These are phyloP conservation scores for Mythimna vitellina DNA, from an alignment of 2,888 invertebrate species.

Conservation along the genomic window DNA sequence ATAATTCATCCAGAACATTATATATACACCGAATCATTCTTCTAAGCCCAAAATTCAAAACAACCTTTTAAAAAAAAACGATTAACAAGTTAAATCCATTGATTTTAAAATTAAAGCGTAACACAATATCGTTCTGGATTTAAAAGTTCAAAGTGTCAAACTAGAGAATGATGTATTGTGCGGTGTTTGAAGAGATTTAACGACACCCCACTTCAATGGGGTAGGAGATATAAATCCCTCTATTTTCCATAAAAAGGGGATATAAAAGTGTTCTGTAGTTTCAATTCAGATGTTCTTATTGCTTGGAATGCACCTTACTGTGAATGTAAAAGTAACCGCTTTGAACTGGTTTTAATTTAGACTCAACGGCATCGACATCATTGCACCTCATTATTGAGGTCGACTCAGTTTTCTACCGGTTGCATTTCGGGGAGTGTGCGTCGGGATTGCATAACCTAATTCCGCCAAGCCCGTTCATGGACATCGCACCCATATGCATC, in stretches of 20 bases:
- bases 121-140: constrained; percentile 1
- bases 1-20: not conserved
- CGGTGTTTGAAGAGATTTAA: constrained; percentile 28
- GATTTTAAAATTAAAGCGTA: constrained; percentile 15
- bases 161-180: constrained; percentile 18
- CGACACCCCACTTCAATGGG: constrained; percentile 1
- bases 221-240: constrained; percentile 15
- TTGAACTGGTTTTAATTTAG: not conserved
- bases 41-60: not conserved
- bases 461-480: too few species aligned
- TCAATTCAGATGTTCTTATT: not conserved
- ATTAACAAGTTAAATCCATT: constrained; percentile 7
- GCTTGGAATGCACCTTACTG: not conserved
- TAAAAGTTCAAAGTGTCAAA: constrained; percentile 27
- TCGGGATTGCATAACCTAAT: too few species aligned
- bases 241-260: constrained; percentile 7
- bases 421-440: not conserved
- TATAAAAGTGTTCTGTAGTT: not conserved
- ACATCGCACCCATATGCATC: too few species aligned
- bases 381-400: not conserved
- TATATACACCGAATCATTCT: not conserved
- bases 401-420: not conserved
- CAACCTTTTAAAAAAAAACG: not conserved
- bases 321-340: not conserved
- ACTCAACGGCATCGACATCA: not conserved